Evolutionary conservation across 2,113 vertebrate species (phyloP).

Genomic region (Psilopogon haemacephalus): DNA sequence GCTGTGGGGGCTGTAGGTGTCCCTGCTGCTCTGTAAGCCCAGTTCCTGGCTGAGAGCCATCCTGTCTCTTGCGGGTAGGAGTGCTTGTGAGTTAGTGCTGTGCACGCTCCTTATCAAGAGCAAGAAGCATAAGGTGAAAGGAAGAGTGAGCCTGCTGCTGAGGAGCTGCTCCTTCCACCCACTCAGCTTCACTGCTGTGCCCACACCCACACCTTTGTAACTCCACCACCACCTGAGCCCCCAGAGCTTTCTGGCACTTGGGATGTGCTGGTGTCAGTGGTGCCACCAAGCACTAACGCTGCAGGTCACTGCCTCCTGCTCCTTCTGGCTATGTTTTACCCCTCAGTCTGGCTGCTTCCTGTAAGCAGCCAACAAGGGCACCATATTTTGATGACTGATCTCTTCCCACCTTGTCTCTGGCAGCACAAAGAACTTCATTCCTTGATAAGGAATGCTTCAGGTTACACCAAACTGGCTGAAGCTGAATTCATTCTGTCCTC

Average conservation of each 20-base stretch:
- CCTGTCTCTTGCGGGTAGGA: not conserved
- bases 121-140: not conserved
- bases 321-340: not conserved
- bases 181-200: rapidly evolving
- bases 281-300: not conserved
- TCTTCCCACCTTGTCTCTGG: not conserved
- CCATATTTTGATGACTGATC: not conserved
- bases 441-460: not conserved
- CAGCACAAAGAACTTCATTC: not conserved
- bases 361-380: not conserved
- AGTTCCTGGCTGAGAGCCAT: not conserved
- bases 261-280: not conserved
- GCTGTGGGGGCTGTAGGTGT: rapidly evolving
- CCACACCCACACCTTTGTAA: rapidly evolving
- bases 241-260: not conserved
- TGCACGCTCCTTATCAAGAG: not conserved
- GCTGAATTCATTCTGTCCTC: not conserved
- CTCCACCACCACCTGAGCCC: not conserved
- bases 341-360: not conserved
- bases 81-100: not conserved
- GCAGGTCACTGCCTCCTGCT: not conserved
- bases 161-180: not conserved
- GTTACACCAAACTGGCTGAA: rapidly evolving
- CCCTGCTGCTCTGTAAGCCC: not conserved
- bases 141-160: not conserved